Base-by-base conservation (phyloP, 2,888 invertebrate species). In the Pycnomerus fuliginosus region DNA sequence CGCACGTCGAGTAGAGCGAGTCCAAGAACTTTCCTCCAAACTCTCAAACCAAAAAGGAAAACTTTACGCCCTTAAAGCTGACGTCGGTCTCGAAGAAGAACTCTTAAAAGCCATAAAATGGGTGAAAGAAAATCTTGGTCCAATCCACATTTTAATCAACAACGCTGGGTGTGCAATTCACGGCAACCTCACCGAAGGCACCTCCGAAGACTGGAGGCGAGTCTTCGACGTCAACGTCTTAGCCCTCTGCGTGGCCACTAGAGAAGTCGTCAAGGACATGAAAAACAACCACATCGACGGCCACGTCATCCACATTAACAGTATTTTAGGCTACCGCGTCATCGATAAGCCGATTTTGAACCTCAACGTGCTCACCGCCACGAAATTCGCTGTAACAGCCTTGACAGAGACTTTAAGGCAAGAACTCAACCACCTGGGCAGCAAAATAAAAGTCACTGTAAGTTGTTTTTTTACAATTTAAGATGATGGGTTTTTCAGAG, bases 171-270 rank as follows among this genome's bases (percentile, higher is more conserved):
- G 60, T n/a, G 51, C 48, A 5, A 49, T 48, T 36, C 47, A 52
- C 3, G 45, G 52, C 1, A 50, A 28, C 13, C 34, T 58, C 13
- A 48, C 39, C 8, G 61, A 58, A 32, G 61, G 61, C 7, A 27
- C 16, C 13, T 53, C 56, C 3, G 56, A 57, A 5, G 53, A 55
- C 24, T 61, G 61, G 61, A 50, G 58, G 1, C 31, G 48, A 11
- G 47, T 57, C 11, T 50, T 61, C 28, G 60, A 61, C 3, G 56
- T 58, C 2, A 61, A 61, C 45, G 58, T 61, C 7, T 48, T 61
- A 45, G 61, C 55, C 3, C 31, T 61, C 7, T 58, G 59, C 39
- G 56, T 58, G 22, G 57, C 57, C 29, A 61, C 58, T 2, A 34
- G 57, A 3, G 58, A 61, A 38, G 60, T 58, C 3, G 30, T 58